Conservation (phyloP, 2,113 vertebrate species). For the Acanthisitta chloris region DNA sequence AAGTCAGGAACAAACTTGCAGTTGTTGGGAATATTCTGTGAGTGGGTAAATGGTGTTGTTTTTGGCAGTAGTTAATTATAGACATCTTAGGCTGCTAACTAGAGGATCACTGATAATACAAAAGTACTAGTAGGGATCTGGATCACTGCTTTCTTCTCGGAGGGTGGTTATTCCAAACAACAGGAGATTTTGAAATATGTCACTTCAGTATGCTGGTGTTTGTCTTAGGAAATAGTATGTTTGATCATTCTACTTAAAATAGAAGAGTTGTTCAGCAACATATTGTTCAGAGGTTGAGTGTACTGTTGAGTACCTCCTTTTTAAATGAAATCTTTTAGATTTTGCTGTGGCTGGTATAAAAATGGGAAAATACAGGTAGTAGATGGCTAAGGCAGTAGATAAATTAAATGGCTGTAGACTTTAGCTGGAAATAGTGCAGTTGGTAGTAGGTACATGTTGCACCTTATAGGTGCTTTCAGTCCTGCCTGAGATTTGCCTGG, state of each 20-base stretch:
- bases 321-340: not conserved
- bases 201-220: not conserved
- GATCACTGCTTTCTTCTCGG: slow-evolving; percentile 7
- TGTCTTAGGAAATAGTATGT: not conserved
- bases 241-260: not conserved
- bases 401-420: not conserved
- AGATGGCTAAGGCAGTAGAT: not conserved
- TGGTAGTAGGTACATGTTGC: not conserved
- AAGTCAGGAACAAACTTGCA: slow-evolving; percentile 58
- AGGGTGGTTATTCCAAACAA: not conserved
- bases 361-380: not conserved
- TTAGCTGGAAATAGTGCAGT: not conserved
- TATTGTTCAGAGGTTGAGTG: not conserved
- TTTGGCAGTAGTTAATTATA: slow-evolving; percentile 24
- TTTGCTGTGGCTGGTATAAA: not conserved
- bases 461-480: not conserved
- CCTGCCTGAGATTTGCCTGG: not conserved
- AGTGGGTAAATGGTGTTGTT: slow-evolving; percentile 24
- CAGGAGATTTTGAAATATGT: not conserved
- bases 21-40: slow-evolving; percentile 23
- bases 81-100: slow-evolving; percentile 18
- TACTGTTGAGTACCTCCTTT: not conserved
- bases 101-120: slow-evolving; percentile 29
- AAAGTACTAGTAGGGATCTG: slow-evolving; percentile 13
- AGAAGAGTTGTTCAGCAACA: not conserved